Percentiles rank a stretch among this genome's conserved stretches.
phyloP scores from a whole-genome alignment of 2,797 vertebrate genomes.

The Gallinago solitaria region DNA sequence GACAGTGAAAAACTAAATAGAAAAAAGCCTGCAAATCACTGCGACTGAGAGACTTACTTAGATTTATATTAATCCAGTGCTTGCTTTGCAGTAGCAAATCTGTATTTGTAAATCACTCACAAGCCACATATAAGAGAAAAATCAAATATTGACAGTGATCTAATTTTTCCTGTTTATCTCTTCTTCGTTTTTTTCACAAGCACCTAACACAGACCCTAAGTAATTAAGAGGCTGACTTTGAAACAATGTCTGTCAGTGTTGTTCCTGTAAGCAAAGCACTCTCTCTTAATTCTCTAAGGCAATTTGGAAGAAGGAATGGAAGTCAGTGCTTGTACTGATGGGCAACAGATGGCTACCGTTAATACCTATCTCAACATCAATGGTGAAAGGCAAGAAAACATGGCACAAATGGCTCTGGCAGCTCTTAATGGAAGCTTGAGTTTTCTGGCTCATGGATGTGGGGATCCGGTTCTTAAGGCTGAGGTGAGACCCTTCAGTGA shows the following conservation, averaged over 20 bases:
- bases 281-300: constrained; percentile 49
- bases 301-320: constrained; percentile 75
- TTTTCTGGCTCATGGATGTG: constrained; percentile 77
- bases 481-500: constrained; percentile 74
- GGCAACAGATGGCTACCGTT: constrained; percentile 50
- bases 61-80: not conserved
- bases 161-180: not conserved
- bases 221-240: not conserved
- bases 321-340: constrained; percentile 71
- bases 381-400: constrained; percentile 38
- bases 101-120: not conserved
- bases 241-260: not conserved
- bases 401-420: constrained; percentile 72
- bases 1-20: not conserved
- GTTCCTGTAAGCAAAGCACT: not conserved
- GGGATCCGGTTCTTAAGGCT: constrained; percentile 67
- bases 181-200: not conserved
- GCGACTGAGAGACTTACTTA: not conserved
- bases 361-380: constrained; percentile 68
- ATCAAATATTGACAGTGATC: not conserved
- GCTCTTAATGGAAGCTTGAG: constrained; percentile 77
- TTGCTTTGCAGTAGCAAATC: not conserved
- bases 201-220: not conserved
- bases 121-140: not conserved
- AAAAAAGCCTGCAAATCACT: not conserved